phyloP scores from a whole-genome alignment of 1,140 invertebrate genomes.

The Caerostris extrusa region DNA sequence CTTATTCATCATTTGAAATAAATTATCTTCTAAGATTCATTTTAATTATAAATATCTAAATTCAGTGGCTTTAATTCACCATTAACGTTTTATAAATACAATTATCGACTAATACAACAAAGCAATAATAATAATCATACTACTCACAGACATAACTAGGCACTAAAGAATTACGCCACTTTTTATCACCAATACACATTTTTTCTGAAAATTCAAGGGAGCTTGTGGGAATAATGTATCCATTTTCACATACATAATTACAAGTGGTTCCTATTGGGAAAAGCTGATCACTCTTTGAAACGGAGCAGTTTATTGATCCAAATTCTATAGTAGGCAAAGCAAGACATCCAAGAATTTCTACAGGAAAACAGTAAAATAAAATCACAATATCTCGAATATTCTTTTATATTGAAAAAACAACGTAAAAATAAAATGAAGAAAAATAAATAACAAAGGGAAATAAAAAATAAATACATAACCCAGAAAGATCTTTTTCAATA shows the following conservation, averaged over 20 bases:
- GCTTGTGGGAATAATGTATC: conserved; percentile 57
- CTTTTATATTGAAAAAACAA: too few species aligned
- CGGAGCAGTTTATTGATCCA: conserved; percentile 14
- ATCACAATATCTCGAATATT: too few species aligned
- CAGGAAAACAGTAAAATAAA: neutral
- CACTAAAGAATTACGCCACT: conserved; percentile 26
- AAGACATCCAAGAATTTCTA: conserved; percentile 11
- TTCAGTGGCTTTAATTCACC: neutral
- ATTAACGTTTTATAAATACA: neutral
- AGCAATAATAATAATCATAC: neutral
- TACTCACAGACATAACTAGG: conserved; percentile 69
- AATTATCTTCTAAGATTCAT: neutral
- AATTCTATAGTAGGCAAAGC: neutral
- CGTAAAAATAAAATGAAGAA: too few species aligned
- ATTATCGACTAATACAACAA: neutral
- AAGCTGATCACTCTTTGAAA: neutral
- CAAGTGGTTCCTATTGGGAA: conserved; percentile 31
- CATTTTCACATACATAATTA: conserved; percentile 65
- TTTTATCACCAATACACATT: neutral
- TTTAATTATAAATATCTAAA: neutral
- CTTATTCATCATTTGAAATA: neutral
- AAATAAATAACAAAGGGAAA: too few species aligned
- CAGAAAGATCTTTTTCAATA: too few species aligned
- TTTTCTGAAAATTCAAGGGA: neutral
- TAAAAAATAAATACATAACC: too few species aligned